Evolutionary conservation across 2,888 invertebrate genomes (phyloP).

Genomic region (Agonopterix heracliana): DNA sequence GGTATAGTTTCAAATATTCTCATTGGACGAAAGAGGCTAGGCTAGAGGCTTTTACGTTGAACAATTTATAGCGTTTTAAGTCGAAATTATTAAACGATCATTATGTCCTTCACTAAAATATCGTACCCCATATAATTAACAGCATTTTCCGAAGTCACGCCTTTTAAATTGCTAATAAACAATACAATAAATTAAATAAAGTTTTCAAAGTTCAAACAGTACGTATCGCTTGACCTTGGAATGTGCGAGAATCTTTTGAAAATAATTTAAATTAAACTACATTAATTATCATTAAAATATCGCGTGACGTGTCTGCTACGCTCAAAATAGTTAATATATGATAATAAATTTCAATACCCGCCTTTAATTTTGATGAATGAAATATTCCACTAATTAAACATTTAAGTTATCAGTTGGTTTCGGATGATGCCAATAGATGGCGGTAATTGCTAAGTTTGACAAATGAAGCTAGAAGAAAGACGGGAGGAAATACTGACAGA

Average conservation of each 20-base stretch:
- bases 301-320: slow-evolving; percentile 20
- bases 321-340: slow-evolving; percentile 33
- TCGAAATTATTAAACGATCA: too few species aligned
- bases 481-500: too few species aligned
- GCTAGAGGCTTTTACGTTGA: too few species aligned
- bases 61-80: too few species aligned
- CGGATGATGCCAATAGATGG: not conserved
- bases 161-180: slow-evolving; percentile 51
- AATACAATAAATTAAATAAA: slow-evolving; percentile 36
- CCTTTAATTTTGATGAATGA: slow-evolving; percentile 30
- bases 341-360: slow-evolving; percentile 20
- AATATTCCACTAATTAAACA: slow-evolving; percentile 20
- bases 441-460: too few species aligned
- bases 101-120: too few species aligned
- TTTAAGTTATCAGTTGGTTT: not conserved
- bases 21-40: too few species aligned
- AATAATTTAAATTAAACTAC: slow-evolving; percentile 27
- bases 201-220: slow-evolving; percentile 29
- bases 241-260: slow-evolving; percentile 22
- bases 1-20: too few species aligned
- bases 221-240: slow-evolving; percentile 41
- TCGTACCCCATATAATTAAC: too few species aligned
- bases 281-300: slow-evolving; percentile 24
- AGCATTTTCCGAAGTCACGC: slow-evolving; percentile 38
- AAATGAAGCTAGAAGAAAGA: too few species aligned